These are phyloP conservation scores for Meandrina meandrites DNA, from an alignment of 92 coral and sea anemone species.

Conservation along the genomic window DNA sequence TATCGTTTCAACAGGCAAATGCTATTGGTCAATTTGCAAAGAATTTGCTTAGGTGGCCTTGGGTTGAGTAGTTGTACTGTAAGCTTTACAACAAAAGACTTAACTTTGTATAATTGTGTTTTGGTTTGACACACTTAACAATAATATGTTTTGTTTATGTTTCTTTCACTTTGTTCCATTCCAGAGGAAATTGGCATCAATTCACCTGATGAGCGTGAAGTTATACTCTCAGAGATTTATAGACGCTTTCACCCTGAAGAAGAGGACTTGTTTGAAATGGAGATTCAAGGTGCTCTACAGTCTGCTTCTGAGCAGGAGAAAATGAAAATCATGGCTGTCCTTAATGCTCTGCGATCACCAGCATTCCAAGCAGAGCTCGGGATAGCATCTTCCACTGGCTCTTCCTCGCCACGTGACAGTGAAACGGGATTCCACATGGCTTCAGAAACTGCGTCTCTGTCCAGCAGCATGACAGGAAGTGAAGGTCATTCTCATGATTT, in stretches of 20 bases:
- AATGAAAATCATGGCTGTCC: constrained; percentile 83
- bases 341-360: constrained; percentile 79
- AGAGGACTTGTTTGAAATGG: constrained; percentile 80
- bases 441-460: constrained; percentile 74
- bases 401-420: constrained; percentile 83
- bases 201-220: constrained; percentile 82
- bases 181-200: constrained; percentile 89
- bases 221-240: constrained; percentile 79
- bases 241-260: constrained; percentile 78
- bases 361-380: constrained; percentile 69
- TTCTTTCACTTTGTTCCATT: not conserved
- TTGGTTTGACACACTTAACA: too few species aligned
- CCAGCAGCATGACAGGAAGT: constrained; percentile 78
- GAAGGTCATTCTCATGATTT: constrained; percentile 64
- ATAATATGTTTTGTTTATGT: not conserved
- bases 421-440: constrained; percentile 75
- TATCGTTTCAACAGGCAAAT: too few species aligned
- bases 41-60: too few species aligned
- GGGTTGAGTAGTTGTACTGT: too few species aligned
- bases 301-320: constrained; percentile 84
- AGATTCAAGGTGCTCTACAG: constrained; percentile 88
- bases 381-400: constrained; percentile 61
- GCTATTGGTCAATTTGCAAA: too few species aligned
- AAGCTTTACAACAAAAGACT: too few species aligned
- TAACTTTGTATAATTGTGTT: too few species aligned